Base-by-base conservation (phyloP, 2,113 vertebrate genomes). In the Rhagologus leucostigma region DNA sequence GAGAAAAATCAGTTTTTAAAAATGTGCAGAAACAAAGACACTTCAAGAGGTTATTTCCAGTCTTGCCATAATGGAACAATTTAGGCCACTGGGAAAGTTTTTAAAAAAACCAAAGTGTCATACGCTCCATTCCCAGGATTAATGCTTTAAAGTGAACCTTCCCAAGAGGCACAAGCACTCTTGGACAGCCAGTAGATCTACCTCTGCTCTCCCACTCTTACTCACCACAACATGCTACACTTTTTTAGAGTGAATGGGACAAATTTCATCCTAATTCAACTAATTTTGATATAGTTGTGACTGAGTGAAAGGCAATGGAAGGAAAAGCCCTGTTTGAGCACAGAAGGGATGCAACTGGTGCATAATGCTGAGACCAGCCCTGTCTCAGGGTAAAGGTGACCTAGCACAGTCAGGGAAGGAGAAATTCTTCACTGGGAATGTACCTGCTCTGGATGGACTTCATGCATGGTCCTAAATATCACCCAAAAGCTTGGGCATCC, bases 1-100 rank as follows among this genome's bases (percentile, higher is more conserved):
- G 96, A 98, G 95, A 96, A 94, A 95, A 96, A 95, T 76, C 53
- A 49, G 89, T 62, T 87, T 79, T 85, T 82, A 85, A 75, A 94
- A 96, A 93, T 93, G 89, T 96, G 91, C 95, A 95, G 95, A 96
- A 96, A 97, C 67, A n/a, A 96, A 97, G 97, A 97, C 95, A 75
- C 95, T 89, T 90, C 24, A 77, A 60, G 80, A 93, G 50, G 88
- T 84, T 86, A 91, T 82, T 94, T 95, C 92, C 96, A 89, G 87
- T 91, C 64, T 81, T 82, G 77, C 60, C 95, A 69, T 73, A 93
- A 93, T 78, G 79, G 60, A 81, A 97, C 69, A 76, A 83, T 75
- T 93, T 79, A 93, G 96, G 95, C 86, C 78, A 89, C 84, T 82
- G 95, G 91, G 92, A 62, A 94, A 92, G 35, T 57, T 79, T 75